Conservation (phyloP, 2,797 vertebrate genomes). For the Phrynocephalus vlangalii region DNA sequence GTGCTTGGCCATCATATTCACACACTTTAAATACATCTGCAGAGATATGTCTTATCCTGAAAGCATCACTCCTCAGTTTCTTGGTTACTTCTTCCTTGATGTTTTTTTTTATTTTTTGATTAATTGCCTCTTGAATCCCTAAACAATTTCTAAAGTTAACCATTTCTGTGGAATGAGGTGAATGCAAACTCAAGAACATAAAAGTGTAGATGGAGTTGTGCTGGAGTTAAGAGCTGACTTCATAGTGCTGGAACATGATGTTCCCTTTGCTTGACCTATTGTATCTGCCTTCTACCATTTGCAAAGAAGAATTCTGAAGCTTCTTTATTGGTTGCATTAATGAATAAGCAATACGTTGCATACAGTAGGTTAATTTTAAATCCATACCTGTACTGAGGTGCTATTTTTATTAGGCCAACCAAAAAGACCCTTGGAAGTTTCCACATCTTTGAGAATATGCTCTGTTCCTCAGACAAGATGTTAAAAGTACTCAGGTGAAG, state of each 20-base stretch:
- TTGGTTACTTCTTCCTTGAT: background rate
- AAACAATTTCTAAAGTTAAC: background rate
- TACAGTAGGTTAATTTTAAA: slow-evolving; percentile 39
- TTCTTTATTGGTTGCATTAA: background rate
- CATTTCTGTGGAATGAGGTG: background rate
- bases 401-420: no score
- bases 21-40: background rate
- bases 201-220: background rate
- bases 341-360: background rate
- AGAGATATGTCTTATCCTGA: background rate
- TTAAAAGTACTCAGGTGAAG: no score
- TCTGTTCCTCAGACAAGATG: no score
- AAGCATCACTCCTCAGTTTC: background rate
- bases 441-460: no score
- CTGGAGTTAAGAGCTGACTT: no score
- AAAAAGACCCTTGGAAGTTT: no score
- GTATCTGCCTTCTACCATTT: background rate
- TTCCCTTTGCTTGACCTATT: background rate
- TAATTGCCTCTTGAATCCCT: background rate
- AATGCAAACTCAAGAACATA: background rate
- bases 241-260: no score
- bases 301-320: background rate
- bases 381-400: slow-evolving; percentile 8
- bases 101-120: background rate
- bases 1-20: background rate